A percentile compares a stretch with the other conserved stretches of the same genome.
phyloP scores from a whole-genome alignment of 37 sponge, comb jelly and placozoan species.

The Hexactinellida sp. region DNA sequence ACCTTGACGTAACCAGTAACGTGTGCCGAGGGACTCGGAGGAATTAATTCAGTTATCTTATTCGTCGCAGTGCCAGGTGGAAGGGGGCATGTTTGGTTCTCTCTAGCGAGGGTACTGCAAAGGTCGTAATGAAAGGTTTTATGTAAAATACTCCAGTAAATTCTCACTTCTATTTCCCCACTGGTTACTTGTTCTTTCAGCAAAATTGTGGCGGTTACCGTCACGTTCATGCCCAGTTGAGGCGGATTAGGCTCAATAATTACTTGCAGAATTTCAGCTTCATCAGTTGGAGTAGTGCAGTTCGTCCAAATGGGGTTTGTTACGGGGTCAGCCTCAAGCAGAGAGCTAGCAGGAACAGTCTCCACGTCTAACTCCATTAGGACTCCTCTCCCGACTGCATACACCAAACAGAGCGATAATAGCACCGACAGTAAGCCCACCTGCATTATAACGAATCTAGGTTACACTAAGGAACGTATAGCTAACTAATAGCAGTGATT shows the following conservation, averaged over 20 bases:
- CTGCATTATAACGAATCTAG: too few species aligned
- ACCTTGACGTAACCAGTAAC: neutral
- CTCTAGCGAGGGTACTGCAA: neutral
- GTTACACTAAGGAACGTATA: neutral
- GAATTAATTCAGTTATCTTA: neutral
- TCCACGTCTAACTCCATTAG: neutral
- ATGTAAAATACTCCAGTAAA: neutral
- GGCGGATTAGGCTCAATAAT: constrained; percentile 46
- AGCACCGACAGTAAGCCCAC: neutral
- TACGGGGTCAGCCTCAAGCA: neutral
- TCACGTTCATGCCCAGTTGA: constrained; percentile 26
- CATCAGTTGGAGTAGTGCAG: constrained; percentile 29
- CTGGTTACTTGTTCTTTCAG: neutral
- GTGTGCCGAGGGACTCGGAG: neutral
- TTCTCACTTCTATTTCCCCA: neutral
- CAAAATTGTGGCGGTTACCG: neutral
- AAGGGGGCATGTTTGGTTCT: neutral
- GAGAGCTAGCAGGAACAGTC: neutral
- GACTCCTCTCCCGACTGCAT: neutral
- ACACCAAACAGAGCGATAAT: neutral
- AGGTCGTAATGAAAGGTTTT: neutral
- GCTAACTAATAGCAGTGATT: neutral
- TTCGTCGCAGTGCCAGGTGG: neutral
- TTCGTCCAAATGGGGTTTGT: constrained; percentile 25
- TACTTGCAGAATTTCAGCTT: constrained; percentile 19